A percentile compares a stretch with the other conserved stretches of the same genome.
Evolutionary conservation across 2,797 vertebrate species (phyloP).

Genomic region (Lepilemur ruficaudatus): DNA sequence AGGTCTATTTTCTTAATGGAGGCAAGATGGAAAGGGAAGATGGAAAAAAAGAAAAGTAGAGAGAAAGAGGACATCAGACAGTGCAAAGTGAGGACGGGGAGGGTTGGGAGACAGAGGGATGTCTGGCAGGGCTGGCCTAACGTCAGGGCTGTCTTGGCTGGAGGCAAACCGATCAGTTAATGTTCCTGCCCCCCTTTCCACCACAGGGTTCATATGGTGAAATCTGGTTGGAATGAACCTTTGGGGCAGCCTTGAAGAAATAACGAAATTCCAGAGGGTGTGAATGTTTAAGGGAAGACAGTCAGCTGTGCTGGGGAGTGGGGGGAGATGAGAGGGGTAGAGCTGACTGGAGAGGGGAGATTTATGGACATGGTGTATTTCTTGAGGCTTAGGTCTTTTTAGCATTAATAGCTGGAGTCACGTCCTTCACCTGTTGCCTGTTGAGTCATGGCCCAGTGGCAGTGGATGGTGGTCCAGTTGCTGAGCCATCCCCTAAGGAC

Average conservation of each 20-base stretch:
- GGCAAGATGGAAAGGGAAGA: not conserved
- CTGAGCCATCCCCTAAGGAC: not conserved
- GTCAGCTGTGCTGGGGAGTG: not conserved
- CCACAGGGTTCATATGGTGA: not conserved
- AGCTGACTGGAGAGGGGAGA: not conserved
- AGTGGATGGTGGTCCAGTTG: not conserved
- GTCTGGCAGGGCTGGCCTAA: not conserved
- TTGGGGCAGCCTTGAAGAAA: not conserved
- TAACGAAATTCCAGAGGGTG: constrained; percentile 30
- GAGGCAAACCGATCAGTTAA: not conserved
- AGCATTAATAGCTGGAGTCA: not conserved
- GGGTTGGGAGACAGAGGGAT: accelerated
- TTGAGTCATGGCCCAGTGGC: constrained; percentile 46
- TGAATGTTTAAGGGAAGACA: not conserved
- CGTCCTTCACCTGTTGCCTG: constrained; percentile 51
- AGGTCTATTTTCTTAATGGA: not conserved
- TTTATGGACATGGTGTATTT: not conserved
- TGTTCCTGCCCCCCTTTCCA: not conserved
- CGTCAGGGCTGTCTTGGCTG: not conserved
- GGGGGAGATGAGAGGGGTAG: not conserved
- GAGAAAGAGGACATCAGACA: not conserved
- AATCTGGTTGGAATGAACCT: constrained; percentile 16
- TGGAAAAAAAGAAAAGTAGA: not conserved
- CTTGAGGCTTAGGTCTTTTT: not conserved
- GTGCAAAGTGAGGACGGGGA: not conserved